phyloP scores from a whole-genome alignment of 2,113 vertebrate species.

The Asarcornis scutulata region DNA sequence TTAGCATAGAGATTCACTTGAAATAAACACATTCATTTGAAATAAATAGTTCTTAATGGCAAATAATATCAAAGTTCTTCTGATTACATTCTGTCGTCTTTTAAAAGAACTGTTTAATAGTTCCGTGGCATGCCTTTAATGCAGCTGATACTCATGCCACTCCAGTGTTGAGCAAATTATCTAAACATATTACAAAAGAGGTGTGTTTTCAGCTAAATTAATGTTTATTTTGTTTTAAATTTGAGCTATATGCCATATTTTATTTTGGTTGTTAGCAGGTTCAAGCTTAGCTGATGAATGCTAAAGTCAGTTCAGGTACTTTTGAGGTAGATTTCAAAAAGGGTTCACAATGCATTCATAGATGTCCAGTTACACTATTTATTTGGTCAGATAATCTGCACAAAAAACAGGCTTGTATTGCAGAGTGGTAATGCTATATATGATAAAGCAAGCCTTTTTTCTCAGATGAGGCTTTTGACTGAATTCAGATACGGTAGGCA shows the following conservation, averaged over 20 bases:
- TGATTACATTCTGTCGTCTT: background rate
- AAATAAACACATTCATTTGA: background rate
- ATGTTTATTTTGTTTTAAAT: background rate
- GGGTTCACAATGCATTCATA: background rate
- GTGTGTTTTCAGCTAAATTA: background rate
- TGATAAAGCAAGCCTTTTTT: background rate
- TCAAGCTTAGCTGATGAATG: background rate
- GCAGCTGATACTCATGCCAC: background rate
- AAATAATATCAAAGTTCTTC: background rate
- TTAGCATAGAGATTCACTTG: background rate
- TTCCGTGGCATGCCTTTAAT: background rate
- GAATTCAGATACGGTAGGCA: slow-evolving; percentile 1
- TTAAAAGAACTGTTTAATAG: background rate
- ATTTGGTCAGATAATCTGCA: background rate
- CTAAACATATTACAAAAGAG: background rate
- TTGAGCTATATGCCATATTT: background rate
- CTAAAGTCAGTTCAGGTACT: background rate
- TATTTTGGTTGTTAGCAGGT: background rate
- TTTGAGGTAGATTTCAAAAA: background rate
- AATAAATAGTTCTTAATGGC: background rate
- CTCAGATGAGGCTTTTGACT: background rate
- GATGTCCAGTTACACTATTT: background rate
- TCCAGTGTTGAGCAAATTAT: background rate
- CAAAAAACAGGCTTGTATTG: background rate
- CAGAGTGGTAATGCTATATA: background rate